These are phyloP conservation scores for Picathartes gymnocephalus DNA, from an alignment of 2,113 vertebrate genomes.

Conservation along the genomic window DNA sequence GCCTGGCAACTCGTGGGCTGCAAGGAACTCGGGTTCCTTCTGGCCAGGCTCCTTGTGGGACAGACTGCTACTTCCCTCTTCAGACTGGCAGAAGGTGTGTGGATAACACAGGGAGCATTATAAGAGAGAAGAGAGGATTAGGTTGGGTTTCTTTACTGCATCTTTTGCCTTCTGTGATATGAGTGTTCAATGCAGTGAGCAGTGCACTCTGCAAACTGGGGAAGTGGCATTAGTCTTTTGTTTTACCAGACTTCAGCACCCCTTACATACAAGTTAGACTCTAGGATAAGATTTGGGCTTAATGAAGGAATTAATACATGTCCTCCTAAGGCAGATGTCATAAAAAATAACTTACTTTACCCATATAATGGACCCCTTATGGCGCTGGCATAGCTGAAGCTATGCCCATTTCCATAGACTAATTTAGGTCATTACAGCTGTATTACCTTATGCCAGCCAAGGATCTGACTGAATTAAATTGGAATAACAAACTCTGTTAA, in stretches of 20 bases:
- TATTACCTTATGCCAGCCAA: not conserved
- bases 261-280: not conserved
- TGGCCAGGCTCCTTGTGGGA: not conserved
- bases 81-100: not conserved
- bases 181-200: accelerated
- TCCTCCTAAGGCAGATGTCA: not conserved
- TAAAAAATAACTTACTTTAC: not conserved
- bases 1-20: not conserved
- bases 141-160: not conserved
- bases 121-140: not conserved
- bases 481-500: not conserved
- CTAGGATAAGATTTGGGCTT: not conserved
- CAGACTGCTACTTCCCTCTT: not conserved
- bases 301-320: not conserved
- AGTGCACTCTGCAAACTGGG: not conserved
- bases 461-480: not conserved
- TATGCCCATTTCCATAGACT: not conserved
- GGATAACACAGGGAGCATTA: accelerated
- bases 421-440: not conserved
- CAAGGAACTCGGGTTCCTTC: accelerated
- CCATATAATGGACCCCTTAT: not conserved
- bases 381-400: not conserved
- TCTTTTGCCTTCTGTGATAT: not conserved
- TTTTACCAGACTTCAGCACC: not conserved
- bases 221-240: not conserved